These are phyloP conservation scores for Himalopsyche japonica DNA, from an alignment of 2,888 invertebrate species.

Conservation along the genomic window DNA sequence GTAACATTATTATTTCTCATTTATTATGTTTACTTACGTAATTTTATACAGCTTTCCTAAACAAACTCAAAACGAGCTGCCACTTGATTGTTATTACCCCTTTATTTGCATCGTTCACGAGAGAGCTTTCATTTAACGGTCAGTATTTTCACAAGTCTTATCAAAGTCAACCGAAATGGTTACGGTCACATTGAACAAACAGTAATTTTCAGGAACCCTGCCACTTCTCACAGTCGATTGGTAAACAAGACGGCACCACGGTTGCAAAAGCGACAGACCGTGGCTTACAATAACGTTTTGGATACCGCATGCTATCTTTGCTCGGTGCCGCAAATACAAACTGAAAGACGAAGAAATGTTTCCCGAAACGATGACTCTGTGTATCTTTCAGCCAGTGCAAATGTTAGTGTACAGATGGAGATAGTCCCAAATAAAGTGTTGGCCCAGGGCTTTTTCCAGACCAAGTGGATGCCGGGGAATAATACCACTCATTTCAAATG, in stretches of 20 bases:
- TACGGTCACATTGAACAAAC: conserved; percentile 19
- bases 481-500: not conserved
- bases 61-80: not conserved
- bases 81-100: not conserved
- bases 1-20: not conserved
- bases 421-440: conserved; percentile 12
- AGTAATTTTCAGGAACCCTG: conserved; percentile 12
- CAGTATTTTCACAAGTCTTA: not conserved
- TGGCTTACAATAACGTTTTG: conserved; percentile 28
- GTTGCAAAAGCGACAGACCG: conserved; percentile 10
- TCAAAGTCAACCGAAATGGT: conserved; percentile 1
- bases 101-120: not conserved
- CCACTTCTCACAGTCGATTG: not conserved
- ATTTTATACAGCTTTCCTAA: not conserved
- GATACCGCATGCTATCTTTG: conserved; percentile 9
- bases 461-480: not conserved
- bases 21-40: not conserved
- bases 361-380: conserved; percentile 2
- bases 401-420: conserved; percentile 11
- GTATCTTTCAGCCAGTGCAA: conserved; percentile 9
- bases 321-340: conserved; percentile 8
- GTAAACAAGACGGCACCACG: conserved; percentile 1
- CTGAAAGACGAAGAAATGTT: not conserved
- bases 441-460: not conserved
- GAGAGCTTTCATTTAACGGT: conserved; percentile 1